Conservation (phyloP, 2,888 invertebrate genomes). For the Autographa gamma region DNA sequence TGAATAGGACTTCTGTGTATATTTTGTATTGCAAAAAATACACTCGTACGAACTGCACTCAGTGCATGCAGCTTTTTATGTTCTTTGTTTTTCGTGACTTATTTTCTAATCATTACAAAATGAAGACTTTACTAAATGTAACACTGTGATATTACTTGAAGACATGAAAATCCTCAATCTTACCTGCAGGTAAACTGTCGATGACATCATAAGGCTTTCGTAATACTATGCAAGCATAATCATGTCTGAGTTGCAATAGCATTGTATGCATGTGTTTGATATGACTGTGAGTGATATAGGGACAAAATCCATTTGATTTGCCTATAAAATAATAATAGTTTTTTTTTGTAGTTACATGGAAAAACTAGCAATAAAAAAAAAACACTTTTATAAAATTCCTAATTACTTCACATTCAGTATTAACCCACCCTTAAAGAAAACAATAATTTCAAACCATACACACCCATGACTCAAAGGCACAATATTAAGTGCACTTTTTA, state of each 20-base stretch:
- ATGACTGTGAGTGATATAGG: no score
- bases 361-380: no score
- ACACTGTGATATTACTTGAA: no score
- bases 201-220: neutral
- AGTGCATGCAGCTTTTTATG: neutral
- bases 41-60: neutral
- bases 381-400: no score
- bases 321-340: no score
- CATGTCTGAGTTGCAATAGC: neutral
- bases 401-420: no score
- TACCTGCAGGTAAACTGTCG: neutral
- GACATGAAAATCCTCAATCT: neutral
- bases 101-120: neutral
- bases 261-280: no score
- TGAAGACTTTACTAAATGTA: neutral
- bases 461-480: neutral
- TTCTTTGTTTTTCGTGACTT: neutral
- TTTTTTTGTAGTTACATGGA: no score
- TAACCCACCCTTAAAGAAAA: neutral
- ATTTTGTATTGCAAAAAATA: no score
- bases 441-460: neutral
- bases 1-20: no score
- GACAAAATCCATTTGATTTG: no score
- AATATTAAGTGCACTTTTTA: neutral
- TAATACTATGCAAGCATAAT: neutral